Evolutionary conservation across 2,888 invertebrate species (phyloP).

Genomic region (Aelia acuminata): DNA sequence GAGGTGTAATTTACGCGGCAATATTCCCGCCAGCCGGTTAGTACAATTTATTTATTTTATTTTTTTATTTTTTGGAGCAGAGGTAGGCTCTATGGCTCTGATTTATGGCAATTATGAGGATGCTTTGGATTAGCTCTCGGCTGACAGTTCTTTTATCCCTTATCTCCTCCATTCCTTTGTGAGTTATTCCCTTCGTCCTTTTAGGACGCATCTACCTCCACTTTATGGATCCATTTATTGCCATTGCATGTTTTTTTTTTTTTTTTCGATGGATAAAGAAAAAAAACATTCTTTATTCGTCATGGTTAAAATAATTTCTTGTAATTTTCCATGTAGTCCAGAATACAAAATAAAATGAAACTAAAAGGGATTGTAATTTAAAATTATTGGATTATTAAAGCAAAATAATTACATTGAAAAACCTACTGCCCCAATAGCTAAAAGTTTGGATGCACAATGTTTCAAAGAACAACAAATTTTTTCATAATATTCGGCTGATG

Average conservation of each 20-base stretch:
- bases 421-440: no score
- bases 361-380: no score
- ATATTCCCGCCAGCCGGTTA: slow-evolving; percentile 29
- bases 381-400: no score
- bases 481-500: no score
- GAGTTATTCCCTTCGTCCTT: background rate
- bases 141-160: slow-evolving; percentile 42
- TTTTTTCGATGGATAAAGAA: no score
- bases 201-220: background rate
- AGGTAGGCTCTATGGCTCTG: slow-evolving; percentile 15
- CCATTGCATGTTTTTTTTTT: background rate
- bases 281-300: no score
- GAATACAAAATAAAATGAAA: no score
- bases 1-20: slow-evolving; percentile 21
- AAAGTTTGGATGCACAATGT: no score
- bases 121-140: slow-evolving; percentile 32
- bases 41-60: slow-evolving; percentile 33
- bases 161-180: slow-evolving; percentile 31
- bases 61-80: background rate
- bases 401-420: no score
- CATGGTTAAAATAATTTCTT: no score
- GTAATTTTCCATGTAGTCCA: no score
- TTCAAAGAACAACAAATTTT: no score
- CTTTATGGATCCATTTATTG: background rate
- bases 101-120: slow-evolving; percentile 42